Conservation (phyloP, 2,888 invertebrate species). For the Ormyrus pomaceus region DNA sequence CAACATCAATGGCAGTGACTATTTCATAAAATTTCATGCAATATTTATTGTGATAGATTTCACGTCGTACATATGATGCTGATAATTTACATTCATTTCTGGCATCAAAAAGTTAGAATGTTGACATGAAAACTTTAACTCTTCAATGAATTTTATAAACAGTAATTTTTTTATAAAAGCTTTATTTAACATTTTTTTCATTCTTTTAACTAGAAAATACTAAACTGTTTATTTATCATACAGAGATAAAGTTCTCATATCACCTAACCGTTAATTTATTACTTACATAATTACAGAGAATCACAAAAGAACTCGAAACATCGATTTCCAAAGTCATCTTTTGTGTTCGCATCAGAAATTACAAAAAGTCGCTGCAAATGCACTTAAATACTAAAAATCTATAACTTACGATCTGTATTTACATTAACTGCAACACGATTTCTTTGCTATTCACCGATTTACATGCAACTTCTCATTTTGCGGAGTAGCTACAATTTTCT, state of each 20-base stretch:
- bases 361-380: conserved; percentile 39
- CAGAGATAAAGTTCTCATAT: conserved; percentile 39
- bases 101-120: conserved; percentile 17
- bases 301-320: conserved; percentile 34
- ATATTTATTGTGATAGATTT: neutral
- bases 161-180: conserved; percentile 1
- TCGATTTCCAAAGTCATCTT: conserved; percentile 29
- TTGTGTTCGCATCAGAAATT: conserved; percentile 31
- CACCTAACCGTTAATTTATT: conserved; percentile 34
- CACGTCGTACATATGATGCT: neutral
- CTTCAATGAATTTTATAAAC: neutral
- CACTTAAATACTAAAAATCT: conserved; percentile 51
- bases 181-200: conserved; percentile 1
- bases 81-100: conserved; percentile 36
- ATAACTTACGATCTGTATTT: conserved; percentile 67
- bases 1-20: conserved; percentile 14
- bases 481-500: neutral
- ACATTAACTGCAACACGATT: conserved; percentile 59
- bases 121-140: conserved; percentile 33
- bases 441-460: conserved; percentile 17
- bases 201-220: neutral
- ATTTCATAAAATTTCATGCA: conserved; percentile 16
- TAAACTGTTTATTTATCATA: conserved; percentile 8
- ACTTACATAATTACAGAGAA: conserved; percentile 52
- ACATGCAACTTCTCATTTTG: conserved; percentile 10